Evolutionary conservation across 2,797 vertebrate genomes (phyloP), one percentile per base, ranked within the genome.

Genomic region (Rhincodon typus): DNA sequence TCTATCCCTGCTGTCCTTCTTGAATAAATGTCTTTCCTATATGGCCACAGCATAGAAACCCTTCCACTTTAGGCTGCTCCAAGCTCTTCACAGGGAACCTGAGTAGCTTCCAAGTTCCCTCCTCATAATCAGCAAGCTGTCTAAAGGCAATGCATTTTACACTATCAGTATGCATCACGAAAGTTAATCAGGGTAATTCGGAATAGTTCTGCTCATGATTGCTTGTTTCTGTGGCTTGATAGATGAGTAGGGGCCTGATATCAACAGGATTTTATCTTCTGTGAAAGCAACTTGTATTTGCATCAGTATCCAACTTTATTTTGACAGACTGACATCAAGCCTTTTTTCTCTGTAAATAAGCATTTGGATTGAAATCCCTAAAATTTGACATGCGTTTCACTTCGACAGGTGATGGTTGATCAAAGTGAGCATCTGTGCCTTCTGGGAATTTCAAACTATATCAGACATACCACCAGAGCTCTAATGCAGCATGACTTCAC

Each of bases 371-470:
- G 72, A 95, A 95, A 42, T 69, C 94, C 69, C 94, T 53, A 53
- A 74, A 94, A 94, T 94, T 94, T 72, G 94, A 94, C 67, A 72
- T 72, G 94, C 94, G 74, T 94, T 94, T 74, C 69, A 94, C 38
- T 69, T 74, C 72, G 94, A 94, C 94, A 74, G 94, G 67, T 50
- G 94, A 94, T 53, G 94, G 69, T 34, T 74, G 67, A 94, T 74
- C 70, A 94, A 94, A 94, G 94, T 50, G 38, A 94, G 42, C 70
- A 53, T 30, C 46, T 53, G 21, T 74, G 69, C 70, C 94, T 53
- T 69, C 70, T 53, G 70, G 94, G 70, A 42, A 34, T 70, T 94
- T 72, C 70, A 94, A 53, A 53, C 90, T 42, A 69, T 42, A 69
- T 69, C 67, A 21, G 66, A n/a, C 90, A 67, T 93, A 66, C 66